Percentiles rank a stretch among this genome's conserved stretches.
Conservation (phyloP, 2,888 invertebrate species). For the Agriotes lineatus region DNA sequence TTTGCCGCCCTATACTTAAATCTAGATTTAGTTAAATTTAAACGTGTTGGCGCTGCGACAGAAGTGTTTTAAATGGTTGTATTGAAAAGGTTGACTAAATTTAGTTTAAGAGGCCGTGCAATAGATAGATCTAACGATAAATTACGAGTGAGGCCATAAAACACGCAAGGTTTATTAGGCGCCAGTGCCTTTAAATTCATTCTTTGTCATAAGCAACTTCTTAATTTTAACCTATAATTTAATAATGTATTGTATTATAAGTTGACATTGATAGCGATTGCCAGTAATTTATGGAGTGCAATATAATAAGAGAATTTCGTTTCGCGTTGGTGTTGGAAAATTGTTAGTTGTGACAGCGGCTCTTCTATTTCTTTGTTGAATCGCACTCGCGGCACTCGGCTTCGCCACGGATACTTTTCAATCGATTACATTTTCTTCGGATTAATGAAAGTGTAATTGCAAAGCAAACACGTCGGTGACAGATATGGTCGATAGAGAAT, state of each 20-base stretch:
- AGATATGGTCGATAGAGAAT: background rate
- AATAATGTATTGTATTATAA: constrained; percentile 11
- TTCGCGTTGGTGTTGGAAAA: constrained; percentile 10
- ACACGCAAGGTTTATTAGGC: background rate
- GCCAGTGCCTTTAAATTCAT: background rate
- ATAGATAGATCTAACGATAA: too few relatives aligned
- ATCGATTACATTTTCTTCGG: constrained; percentile 14
- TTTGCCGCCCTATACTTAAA: too few relatives aligned
- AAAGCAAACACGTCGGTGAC: background rate
- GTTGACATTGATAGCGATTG: constrained; percentile 10
- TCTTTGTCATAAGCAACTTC: background rate
- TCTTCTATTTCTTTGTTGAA: constrained; percentile 24
- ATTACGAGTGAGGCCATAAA: background rate
- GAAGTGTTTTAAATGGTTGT: too few relatives aligned
- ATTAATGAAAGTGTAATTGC: background rate
- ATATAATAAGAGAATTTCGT: constrained; percentile 8
- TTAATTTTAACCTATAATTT: constrained; percentile 7
- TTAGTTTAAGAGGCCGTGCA: too few relatives aligned
- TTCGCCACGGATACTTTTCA: constrained; percentile 19
- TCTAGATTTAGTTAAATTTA: too few relatives aligned
- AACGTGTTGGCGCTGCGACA: too few relatives aligned
- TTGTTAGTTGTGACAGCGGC: constrained; percentile 23
- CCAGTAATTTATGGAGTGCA: constrained; percentile 7
- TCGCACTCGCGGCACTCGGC: constrained; percentile 1
- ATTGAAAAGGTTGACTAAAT: too few relatives aligned